A percentile compares a stretch with the other conserved stretches of the same genome.
Conservation (phyloP, 2,888 invertebrate genomes). For the Oxyteleia sp. region DNA sequence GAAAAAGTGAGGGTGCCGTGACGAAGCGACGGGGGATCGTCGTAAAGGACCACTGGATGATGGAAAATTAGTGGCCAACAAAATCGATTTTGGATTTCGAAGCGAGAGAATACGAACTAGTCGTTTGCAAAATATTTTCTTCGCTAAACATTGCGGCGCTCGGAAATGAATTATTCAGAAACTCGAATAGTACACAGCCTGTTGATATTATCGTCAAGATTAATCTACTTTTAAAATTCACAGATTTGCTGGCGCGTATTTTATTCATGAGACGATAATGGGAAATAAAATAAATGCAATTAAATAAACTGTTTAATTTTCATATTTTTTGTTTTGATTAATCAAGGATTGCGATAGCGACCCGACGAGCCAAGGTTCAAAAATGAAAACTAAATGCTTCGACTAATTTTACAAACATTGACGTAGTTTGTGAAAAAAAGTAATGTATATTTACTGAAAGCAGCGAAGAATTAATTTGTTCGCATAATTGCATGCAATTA, state of each 20-base stretch:
- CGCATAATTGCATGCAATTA: background rate
- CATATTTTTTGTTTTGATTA: no score
- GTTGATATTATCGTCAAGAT: conserved; percentile 24
- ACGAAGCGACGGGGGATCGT: conserved; percentile 75
- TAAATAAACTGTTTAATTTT: conserved; percentile 10
- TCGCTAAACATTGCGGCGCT: background rate
- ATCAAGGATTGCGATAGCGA: no score
- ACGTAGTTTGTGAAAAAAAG: no score
- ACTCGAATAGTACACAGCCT: conserved; percentile 12
- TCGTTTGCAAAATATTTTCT: no score
- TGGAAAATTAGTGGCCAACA: conserved; percentile 82
- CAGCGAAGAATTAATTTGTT: no score
- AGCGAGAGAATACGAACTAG: no score
- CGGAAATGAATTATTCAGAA: conserved; percentile 36
- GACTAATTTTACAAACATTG: no score
- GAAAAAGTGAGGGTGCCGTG: conserved; percentile 82
- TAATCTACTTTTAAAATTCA: conserved; percentile 26
- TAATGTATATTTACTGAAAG: no score
- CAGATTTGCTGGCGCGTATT: conserved; percentile 9
- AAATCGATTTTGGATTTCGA: conserved; percentile 81
- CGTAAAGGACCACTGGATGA: conserved; percentile 70
- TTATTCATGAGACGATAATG: no score
- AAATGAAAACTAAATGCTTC: no score
- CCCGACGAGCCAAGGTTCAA: no score
- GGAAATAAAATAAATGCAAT: background rate